Percentiles rank a stretch among this genome's conserved stretches.
Evolutionary conservation across 2,797 vertebrate genomes (phyloP).

Genomic region (Iguana delicatissima): DNA sequence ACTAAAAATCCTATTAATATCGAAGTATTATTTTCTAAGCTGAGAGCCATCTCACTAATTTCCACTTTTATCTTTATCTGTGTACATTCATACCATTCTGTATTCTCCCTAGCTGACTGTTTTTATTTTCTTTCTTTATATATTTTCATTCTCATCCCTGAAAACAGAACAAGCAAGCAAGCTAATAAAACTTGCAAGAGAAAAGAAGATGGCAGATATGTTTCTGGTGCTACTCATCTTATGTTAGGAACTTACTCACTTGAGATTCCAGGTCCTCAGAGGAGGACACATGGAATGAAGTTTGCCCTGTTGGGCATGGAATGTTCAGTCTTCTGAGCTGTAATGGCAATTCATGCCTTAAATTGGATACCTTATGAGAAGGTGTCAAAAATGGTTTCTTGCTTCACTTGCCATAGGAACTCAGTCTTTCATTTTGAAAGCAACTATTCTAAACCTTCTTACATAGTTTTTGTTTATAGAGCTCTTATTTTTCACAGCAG

Average conservation of each 20-base stretch:
- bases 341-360: background rate
- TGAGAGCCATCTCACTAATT: background rate
- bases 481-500: background rate
- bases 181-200: background rate
- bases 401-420: background rate
- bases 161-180: background rate
- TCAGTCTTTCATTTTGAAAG: background rate
- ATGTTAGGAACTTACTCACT: background rate
- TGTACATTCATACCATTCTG: background rate
- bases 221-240: background rate
- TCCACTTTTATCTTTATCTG: background rate
- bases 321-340: background rate
- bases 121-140: background rate
- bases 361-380: background rate
- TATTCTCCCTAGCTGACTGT: background rate
- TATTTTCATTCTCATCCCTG: too few species aligned
- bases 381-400: background rate
- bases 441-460: background rate
- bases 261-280: background rate
- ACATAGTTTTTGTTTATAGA: background rate
- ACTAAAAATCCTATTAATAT: too few species aligned
- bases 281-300: background rate
- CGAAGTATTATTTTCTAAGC: background rate
- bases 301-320: background rate
- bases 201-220: background rate